Evolutionary conservation across 2,888 invertebrate genomes (phyloP).

Genomic region (Tetramorium bicarinatum): DNA sequence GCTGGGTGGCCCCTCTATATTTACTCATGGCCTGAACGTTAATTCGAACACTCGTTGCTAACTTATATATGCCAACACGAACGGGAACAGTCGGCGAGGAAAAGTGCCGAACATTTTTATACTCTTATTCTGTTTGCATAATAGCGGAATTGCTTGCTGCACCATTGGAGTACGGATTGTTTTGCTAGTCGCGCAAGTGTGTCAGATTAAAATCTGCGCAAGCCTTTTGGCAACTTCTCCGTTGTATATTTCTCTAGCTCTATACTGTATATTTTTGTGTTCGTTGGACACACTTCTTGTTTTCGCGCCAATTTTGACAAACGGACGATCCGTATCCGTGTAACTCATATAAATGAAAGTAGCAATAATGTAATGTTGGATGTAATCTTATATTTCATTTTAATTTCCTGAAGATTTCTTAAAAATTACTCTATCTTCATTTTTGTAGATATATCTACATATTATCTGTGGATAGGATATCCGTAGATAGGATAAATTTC

Average conservation of each 20-base stretch:
- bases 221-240: not conserved
- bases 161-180: not conserved
- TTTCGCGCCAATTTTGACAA: not conserved
- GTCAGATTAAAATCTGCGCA: not conserved
- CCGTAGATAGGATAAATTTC: not conserved
- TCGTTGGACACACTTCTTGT: not conserved
- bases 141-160: not conserved
- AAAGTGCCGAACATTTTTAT: slow-evolving; percentile 38
- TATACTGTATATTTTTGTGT: not conserved
- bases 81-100: slow-evolving; percentile 38
- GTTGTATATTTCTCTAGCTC: not conserved
- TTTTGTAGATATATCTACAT: not conserved
- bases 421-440: not conserved
- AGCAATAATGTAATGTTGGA: not conserved
- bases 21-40: slow-evolving; percentile 78
- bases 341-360: not conserved
- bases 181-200: not conserved
- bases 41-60: slow-evolving; percentile 74
- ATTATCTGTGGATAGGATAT: too few relatives aligned
- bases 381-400: not conserved
- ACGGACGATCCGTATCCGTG: not conserved
- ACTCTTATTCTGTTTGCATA: not conserved
- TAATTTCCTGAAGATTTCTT: not conserved
- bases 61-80: slow-evolving; percentile 56
- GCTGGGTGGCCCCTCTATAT: slow-evolving; percentile 84